These are phyloP conservation scores for Paratilapia polleni DNA, from an alignment of 2,113 vertebrate genomes.

Conservation along the genomic window DNA sequence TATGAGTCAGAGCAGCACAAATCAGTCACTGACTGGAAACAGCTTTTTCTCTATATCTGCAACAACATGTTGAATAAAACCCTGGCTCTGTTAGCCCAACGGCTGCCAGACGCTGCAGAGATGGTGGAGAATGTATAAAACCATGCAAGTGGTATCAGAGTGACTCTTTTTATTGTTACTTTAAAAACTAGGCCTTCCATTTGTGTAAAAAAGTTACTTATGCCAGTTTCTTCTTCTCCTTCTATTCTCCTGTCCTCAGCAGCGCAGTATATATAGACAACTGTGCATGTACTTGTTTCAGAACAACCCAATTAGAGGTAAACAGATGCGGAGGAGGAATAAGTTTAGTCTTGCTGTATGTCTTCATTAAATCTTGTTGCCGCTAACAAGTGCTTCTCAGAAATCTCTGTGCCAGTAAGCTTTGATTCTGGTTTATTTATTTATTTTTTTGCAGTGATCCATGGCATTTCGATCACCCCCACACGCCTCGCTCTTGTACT, in stretches of 20 bases:
- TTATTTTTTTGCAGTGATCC: constrained; percentile 23
- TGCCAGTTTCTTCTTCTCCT: not conserved
- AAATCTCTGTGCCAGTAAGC: constrained; percentile 28
- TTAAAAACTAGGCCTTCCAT: not conserved
- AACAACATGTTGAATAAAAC: constrained; percentile 11
- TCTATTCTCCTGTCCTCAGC: not conserved
- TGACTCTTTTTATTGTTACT: not conserved
- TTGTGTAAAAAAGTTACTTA: not conserved
- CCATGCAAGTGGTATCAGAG: not conserved
- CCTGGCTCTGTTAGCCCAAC: constrained; percentile 5
- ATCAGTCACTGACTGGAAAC: constrained; percentile 45
- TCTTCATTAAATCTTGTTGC: constrained; percentile 47
- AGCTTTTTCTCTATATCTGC: constrained; percentile 33
- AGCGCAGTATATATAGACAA: constrained; percentile 3
- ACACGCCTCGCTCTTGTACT: constrained; percentile 12
- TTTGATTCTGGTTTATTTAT: constrained; percentile 34
- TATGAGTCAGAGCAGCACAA: constrained; percentile 57
- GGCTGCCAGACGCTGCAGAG: constrained; percentile 8
- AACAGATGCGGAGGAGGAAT: constrained; percentile 28
- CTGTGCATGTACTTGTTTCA: not conserved
- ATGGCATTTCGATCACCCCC: not conserved
- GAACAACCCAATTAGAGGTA: constrained; percentile 49
- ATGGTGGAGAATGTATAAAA: not conserved
- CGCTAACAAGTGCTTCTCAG: constrained; percentile 28
- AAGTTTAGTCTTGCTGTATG: not conserved